Conservation (phyloP, 2,888 invertebrate species). For the Ptychoptera contaminata region DNA sequence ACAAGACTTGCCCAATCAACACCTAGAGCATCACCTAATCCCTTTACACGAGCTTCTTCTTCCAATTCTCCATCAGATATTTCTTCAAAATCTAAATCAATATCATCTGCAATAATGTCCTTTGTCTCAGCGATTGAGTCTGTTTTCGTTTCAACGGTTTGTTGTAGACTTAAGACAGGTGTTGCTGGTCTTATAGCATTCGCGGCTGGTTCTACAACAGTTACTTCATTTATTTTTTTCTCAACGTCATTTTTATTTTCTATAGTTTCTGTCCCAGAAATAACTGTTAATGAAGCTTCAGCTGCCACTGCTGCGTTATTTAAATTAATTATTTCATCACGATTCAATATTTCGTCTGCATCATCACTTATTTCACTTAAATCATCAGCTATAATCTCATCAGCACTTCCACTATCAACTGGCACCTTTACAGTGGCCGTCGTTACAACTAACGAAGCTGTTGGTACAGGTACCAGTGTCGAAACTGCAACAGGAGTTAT, state of each 20-base stretch:
- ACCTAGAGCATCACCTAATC: conserved; percentile 79
- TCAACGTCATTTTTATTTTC: neutral
- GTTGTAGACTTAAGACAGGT: conserved; percentile 10
- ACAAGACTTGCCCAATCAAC: conserved; percentile 88
- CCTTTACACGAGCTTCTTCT: conserved; percentile 62
- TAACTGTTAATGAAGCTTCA: conserved; percentile 2
- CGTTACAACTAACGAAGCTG: neutral
- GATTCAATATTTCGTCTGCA: conserved; percentile 72
- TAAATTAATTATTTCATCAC: conserved; percentile 42
- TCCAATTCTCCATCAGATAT: conserved; percentile 82
- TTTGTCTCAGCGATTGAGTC: conserved; percentile 3
- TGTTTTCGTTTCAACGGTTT: conserved; percentile 10
- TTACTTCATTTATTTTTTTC: conserved; percentile 3
- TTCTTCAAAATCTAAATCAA: conserved; percentile 69
- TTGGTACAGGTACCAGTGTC: neutral
- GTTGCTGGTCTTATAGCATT: neutral
- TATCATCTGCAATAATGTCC: conserved; percentile 12
- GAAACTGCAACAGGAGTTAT: neutral
- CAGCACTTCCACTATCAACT: neutral
- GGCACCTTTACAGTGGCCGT: neutral
- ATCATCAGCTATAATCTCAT: conserved; percentile 28
- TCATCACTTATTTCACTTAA: conserved; percentile 81
- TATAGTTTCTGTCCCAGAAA: neutral
- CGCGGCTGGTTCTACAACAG: neutral
- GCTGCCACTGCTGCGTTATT: conserved; percentile 8